A percentile compares a stretch with the other conserved stretches of the same genome.
phyloP scores from a whole-genome alignment of 1,140 invertebrate genomes.

The Pectinophora gossypiella region DNA sequence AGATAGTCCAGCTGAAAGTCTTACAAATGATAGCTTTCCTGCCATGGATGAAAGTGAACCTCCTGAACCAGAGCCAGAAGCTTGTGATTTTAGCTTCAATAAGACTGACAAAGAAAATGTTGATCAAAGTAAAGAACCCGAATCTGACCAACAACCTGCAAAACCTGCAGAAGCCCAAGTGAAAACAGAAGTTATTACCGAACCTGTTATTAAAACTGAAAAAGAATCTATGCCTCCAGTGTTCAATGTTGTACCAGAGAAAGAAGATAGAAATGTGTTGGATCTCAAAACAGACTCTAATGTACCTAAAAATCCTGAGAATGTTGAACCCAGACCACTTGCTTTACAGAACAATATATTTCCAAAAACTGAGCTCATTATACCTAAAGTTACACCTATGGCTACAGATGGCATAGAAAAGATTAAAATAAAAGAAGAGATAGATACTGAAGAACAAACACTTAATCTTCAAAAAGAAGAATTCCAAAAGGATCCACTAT shows the following conservation, averaged over 20 bases:
- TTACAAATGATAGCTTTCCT: conserved; percentile 87
- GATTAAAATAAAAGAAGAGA: conserved; percentile 77
- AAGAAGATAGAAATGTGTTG: conserved; percentile 51
- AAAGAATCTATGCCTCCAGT: conserved; percentile 48
- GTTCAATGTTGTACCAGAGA: conserved; percentile 49
- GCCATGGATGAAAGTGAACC: conserved; percentile 85
- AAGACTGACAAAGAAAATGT: conserved; percentile 61
- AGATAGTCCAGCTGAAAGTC: conserved; percentile 86
- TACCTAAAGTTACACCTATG: conserved; percentile 75
- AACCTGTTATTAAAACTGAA: conserved; percentile 50
- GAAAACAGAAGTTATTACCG: conserved; percentile 46
- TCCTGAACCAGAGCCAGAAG: conserved; percentile 77
- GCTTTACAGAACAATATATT: conserved; percentile 43
- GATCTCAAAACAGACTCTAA: conserved; percentile 60
- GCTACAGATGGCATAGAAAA: conserved; percentile 68
- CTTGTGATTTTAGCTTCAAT: conserved; percentile 69
- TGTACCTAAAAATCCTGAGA: conserved; percentile 45
- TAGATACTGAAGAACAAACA: conserved; percentile 68
- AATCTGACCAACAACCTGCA: conserved; percentile 43
- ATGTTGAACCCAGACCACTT: conserved; percentile 42
- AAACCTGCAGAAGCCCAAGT: conserved; percentile 41
- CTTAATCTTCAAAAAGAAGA: conserved; percentile 66
- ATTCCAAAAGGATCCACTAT: conserved; percentile 60
- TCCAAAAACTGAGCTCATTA: conserved; percentile 76
- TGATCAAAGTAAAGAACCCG: conserved; percentile 67